Evolutionary conservation across 1,140 invertebrate species (phyloP), one percentile per base, ranked within the genome.

Genomic region (Drosophila sechellia): DNA sequence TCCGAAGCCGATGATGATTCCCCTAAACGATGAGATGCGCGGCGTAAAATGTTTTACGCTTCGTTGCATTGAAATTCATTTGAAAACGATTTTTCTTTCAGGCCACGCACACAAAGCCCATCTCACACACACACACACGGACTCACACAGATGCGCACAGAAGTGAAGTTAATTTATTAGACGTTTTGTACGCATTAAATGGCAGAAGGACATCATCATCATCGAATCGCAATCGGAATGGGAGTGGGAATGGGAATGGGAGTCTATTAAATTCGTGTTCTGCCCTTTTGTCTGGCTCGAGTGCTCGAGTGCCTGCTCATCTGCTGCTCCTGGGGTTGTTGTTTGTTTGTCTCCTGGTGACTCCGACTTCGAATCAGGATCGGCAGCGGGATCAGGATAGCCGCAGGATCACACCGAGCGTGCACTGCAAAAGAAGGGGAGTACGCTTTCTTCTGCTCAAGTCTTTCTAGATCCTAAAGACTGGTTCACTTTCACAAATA

Each of bases 161-260:
- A 83, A 90, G 81, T 90, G 81, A 90, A 90, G 86, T 90, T 90
- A 90, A 90, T 90, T 90, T 90, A 90, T 90, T 90, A 90, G 86
- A 90, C 63, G 90, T 90, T 90, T 90, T 90, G 86, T 90, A 60
- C 79, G 68, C 81, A 90, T 90, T 90, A 76, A 90, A 81, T 90
- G 78, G 64, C 81, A 90, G 81, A 83, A 90, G 79, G 81, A 81
- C 81, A 90, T 90, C 84, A 89, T 90, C 79, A 90, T 89, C 69
- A 69, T 78, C 56, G 57, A 68, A 59, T 45, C 42, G 42, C 4
- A 45, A 15, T 45, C 42, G 42, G 42, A 15, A 15, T 15, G n/a
- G 39, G 39, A 42, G n/a, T 15, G 27, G 27, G 27, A 42, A 8
- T 6, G 35, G 5, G 15, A 42, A 49, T 60, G n/a, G 34, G 70